phyloP scores from a whole-genome alignment of 2,113 vertebrate species.

The Channa argus region DNA sequence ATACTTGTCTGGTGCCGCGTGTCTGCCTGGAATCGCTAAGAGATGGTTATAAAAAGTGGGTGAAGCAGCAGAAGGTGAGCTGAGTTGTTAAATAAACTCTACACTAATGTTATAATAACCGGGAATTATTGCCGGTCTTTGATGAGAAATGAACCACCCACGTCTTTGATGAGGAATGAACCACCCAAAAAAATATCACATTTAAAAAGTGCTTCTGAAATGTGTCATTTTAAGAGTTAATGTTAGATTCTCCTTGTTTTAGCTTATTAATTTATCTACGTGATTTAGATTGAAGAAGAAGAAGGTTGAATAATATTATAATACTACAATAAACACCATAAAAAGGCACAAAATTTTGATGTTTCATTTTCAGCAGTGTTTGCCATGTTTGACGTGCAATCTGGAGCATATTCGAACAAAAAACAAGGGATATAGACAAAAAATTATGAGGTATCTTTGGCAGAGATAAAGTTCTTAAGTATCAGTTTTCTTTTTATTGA shows the following conservation, averaged over 20 bases:
- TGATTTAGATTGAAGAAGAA: too few relatives aligned
- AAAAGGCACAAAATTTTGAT: too few relatives aligned
- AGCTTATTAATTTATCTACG: background rate
- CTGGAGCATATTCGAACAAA: too few relatives aligned
- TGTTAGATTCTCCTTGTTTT: too few relatives aligned
- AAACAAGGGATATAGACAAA: too few relatives aligned
- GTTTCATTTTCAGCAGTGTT: too few relatives aligned
- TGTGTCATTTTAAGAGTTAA: too few relatives aligned
- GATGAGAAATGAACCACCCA: background rate
- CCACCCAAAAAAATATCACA: background rate
- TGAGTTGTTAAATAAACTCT: background rate
- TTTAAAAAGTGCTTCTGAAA: background rate
- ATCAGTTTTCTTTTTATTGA: background rate
- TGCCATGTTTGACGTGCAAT: too few relatives aligned
- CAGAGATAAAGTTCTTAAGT: too few relatives aligned
- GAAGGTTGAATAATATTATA: too few relatives aligned
- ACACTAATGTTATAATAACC: background rate
- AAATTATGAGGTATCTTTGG: too few relatives aligned
- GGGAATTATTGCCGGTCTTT: background rate
- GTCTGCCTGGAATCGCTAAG: background rate
- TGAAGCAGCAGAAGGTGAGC: background rate
- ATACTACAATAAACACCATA: too few relatives aligned
- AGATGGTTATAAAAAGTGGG: background rate
- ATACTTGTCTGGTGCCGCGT: background rate
- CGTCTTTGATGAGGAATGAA: background rate